Conservation (phyloP, 2,113 vertebrate genomes). For the Halcyon senegalensis region DNA sequence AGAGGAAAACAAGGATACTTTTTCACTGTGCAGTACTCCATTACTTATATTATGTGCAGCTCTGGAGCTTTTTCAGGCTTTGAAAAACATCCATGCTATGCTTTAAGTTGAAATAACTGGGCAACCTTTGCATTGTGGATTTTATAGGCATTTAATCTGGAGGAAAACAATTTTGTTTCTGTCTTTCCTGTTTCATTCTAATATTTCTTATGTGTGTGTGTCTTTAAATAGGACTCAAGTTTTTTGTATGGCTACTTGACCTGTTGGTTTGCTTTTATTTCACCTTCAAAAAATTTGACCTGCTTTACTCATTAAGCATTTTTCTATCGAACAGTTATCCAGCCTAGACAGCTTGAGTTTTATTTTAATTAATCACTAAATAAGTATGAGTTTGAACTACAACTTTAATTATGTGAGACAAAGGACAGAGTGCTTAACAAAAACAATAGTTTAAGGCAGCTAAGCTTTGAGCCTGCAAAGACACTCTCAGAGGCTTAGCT, state of each 20-base stretch:
- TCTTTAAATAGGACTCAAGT: background rate
- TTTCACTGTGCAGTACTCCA: background rate
- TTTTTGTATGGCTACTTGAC: background rate
- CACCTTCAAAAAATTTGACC: background rate
- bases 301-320: background rate
- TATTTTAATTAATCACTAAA: constrained; percentile 17
- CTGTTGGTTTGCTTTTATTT: background rate
- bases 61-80: background rate
- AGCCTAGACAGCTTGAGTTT: background rate
- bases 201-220: background rate
- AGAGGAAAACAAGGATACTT: background rate
- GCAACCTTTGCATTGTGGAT: background rate
- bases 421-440: background rate
- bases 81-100: background rate
- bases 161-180: background rate
- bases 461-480: background rate
- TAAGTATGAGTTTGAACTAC: background rate
- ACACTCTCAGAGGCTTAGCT: background rate
- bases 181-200: background rate
- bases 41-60: background rate
- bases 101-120: background rate
- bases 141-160: background rate
- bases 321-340: background rate
- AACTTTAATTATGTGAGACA: background rate
- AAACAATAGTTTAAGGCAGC: constrained; percentile 43